Percentiles rank a stretch among this genome's conserved stretches.
Conservation (phyloP, 2,797 vertebrate genomes). For the Aulostomus chinensis region DNA sequence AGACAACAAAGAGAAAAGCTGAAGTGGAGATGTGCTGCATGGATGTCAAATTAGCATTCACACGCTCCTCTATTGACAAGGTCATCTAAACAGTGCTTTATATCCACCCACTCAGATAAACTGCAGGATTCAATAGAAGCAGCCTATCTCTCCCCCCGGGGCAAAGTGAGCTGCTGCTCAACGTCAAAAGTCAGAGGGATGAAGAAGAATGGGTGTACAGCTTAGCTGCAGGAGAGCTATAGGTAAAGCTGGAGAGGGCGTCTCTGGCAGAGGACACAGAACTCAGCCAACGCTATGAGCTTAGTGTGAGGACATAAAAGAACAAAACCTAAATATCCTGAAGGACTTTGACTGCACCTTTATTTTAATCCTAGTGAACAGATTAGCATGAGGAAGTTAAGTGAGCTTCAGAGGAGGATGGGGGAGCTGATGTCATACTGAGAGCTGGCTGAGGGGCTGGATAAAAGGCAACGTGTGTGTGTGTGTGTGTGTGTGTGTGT, state of each 20-base stretch:
- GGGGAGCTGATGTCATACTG: constrained; percentile 32
- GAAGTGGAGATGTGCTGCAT: constrained; percentile 31
- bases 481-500: not conserved
- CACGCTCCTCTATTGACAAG: constrained; percentile 60
- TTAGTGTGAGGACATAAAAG: constrained; percentile 18
- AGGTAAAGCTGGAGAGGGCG: constrained; percentile 21
- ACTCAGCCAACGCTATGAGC: constrained; percentile 24
- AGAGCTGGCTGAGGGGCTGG: constrained; percentile 49
- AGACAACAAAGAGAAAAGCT: constrained; percentile 44
- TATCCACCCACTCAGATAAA: constrained; percentile 47
- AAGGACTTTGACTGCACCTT: constrained; percentile 18
- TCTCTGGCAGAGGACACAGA: constrained; percentile 33
- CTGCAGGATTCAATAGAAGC: constrained; percentile 44
- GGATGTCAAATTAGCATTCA: constrained; percentile 63
- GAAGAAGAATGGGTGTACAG: constrained; percentile 28
- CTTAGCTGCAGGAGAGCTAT: constrained; percentile 40
- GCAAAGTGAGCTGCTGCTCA: constrained; percentile 38
- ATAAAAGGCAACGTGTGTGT: constrained; percentile 25
- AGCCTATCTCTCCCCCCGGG: constrained; percentile 29
- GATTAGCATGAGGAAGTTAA: constrained; percentile 37
- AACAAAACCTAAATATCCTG: constrained; percentile 14
- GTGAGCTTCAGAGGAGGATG: constrained; percentile 6
- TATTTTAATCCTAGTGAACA: constrained; percentile 13
- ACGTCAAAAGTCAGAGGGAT: constrained; percentile 26
- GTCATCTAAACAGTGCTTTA: constrained; percentile 60